Base-by-base conservation (phyloP, 1,140 invertebrate species). In the Lasioglossum baleicum region DNA sequence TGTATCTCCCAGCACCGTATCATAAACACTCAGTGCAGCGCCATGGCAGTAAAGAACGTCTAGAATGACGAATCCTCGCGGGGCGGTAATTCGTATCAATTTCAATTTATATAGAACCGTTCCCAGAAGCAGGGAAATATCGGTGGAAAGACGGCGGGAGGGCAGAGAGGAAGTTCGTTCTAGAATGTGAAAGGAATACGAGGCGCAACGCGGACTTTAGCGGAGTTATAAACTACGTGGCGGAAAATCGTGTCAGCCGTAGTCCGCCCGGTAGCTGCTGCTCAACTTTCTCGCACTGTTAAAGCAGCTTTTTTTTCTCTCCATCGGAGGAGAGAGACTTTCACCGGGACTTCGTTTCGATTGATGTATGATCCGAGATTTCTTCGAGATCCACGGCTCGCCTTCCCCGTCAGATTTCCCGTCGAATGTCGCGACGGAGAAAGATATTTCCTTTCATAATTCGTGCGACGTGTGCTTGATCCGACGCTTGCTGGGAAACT, bases 211-310 rank as follows among this genome's bases (percentile, higher is more conserved):
- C n/a, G 31, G 58, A 71, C 75, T 64, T 63, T 31, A 53, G n/a
- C 44, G 44, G 13, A 75, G 63, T 75, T 75, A 66, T 66, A 75
- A 40, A 65, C 48, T 75, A 75, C 72, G 72, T 75, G 63, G 65
- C 72, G 72, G 75, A 78, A 78, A 78, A 78, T 78, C 75, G 75
- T 78, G 75, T 78, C 67, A 64, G 60, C n/a, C 44, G 48, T 64
- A 53, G 22, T 42, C 13, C 20, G n/a, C 26, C 35, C 58, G 67
- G 4, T 58, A n/a, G 56, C 56, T 11, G 40, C 35, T 64, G 60
- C 22, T 64, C 75, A 78, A 78, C 75, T 78, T 78, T 78, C 75
- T 78, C 75, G 58, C 58, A 44, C 35, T 40, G 60, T 53, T 71
- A 31, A 58, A 26, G 58, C 51, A 35, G 58, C 56, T 63, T 63